Evolutionary conservation across 2,888 invertebrate species (phyloP), one percentile per base, ranked within the genome.

Genomic region (Sinodicranocentrus sp.): DNA sequence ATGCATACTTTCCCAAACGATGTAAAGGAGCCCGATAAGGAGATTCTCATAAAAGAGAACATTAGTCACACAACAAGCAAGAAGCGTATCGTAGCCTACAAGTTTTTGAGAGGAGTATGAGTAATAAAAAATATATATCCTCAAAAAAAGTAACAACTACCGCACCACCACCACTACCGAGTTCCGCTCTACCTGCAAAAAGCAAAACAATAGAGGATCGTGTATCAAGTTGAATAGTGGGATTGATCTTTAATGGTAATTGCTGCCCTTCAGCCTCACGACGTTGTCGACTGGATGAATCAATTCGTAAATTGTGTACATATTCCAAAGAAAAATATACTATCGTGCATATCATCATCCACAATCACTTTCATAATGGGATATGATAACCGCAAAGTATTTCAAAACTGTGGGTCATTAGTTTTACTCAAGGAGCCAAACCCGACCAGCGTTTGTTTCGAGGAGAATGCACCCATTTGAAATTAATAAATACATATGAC

Each of bases 41-140:
- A 79, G 71, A 67, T 70, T 61, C 71, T 52, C 80, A 33, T 80
- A 65, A 65, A 73, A 39, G 13, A 65, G n/a, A 48, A 67, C 72
- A 73, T 80, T 80, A 80, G 80, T 80, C 80, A 80, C 80, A 80
- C 72, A 80, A 28, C 39, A 68, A 3, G n/a, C n/a, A n/a, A n/a
- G n/a, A n/a, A n/a, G n/a, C n/a, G n/a, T n/a, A n/a, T n/a, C 17
- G 63, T 17, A 52, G 52, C 10, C 39, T 39, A 8, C 39, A 39
- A 39, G 39, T 8, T 39, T 8, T 39, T 13, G 39, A 8, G 39
- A 13, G 13, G 39, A 5, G 6, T 39, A 39, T 39, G 39, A 39
- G 6, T 39, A 39, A 13, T 13, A 39, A 8, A 5, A 39, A 39
- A 17, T 54, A 10, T 21, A 54, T 17, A 54, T 17, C 1, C 21